phyloP scores from a whole-genome alignment of 2,888 invertebrate genomes.

The Luperina testacea region DNA sequence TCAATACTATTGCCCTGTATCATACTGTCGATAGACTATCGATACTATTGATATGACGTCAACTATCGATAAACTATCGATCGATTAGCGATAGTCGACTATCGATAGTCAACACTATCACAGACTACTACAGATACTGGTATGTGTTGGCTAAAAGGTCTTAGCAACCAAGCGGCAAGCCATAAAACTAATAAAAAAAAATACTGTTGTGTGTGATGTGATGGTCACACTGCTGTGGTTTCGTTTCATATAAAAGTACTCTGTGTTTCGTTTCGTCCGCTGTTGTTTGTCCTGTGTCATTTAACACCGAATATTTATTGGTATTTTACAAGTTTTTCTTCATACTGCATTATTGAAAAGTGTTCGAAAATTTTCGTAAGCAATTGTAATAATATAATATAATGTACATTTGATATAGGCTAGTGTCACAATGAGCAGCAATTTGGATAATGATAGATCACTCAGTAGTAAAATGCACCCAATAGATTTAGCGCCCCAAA shows the following conservation, averaged over 20 bases:
- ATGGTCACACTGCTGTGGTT: constrained; percentile 11
- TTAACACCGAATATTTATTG: constrained; percentile 29
- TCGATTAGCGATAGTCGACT: too few species aligned
- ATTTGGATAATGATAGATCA: constrained; percentile 90
- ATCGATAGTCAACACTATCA: too few species aligned
- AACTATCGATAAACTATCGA: too few species aligned
- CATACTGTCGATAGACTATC: too few species aligned
- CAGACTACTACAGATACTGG: too few species aligned
- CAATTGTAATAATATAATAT: constrained; percentile 12
- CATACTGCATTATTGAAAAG: constrained; percentile 17
- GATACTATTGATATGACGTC: too few species aligned
- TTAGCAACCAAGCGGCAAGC: too few species aligned
- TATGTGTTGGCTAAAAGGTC: too few species aligned
- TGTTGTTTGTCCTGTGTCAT: constrained; percentile 50
- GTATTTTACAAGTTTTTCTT: constrained; percentile 25
- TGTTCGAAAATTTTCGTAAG: constrained; percentile 6
- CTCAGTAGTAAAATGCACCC: constrained; percentile 90
- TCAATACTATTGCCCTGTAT: too few species aligned
- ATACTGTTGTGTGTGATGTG: too few species aligned
- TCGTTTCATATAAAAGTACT: too few species aligned
- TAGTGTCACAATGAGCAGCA: constrained; percentile 82
- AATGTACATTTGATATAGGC: constrained; percentile 38
- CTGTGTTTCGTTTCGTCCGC: neutral
- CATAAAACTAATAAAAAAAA: too few species aligned
- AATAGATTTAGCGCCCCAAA: constrained; percentile 89